A percentile compares a stretch with the other conserved stretches of the same genome.
These are phyloP conservation scores for Microdon myrmicae DNA, from an alignment of 2,888 invertebrate genomes.

Conservation along the genomic window DNA sequence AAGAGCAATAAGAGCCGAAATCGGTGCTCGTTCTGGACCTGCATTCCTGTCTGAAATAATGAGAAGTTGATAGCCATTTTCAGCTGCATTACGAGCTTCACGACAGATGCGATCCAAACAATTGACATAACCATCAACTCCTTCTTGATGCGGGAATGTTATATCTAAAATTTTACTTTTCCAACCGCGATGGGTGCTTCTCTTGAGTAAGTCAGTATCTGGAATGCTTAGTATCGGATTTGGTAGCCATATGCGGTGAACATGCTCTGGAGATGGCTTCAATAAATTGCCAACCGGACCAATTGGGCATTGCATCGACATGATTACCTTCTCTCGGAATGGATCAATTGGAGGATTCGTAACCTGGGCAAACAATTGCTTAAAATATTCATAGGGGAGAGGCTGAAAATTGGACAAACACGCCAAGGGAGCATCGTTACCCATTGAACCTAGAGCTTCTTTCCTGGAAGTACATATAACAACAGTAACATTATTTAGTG, in stretches of 20 bases:
- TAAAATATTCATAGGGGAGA: constrained; percentile 95
- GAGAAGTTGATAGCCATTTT: constrained; percentile 82
- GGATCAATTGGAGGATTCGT: constrained; percentile 99
- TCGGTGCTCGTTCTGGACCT: constrained; percentile 75
- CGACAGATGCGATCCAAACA: constrained; percentile 83
- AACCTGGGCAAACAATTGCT: constrained; percentile 98
- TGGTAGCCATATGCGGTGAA: constrained; percentile 88
- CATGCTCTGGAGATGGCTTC: constrained; percentile 86
- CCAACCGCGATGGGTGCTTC: constrained; percentile 88
- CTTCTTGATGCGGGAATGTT: constrained; percentile 83
- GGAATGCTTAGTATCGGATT: constrained; percentile 94
- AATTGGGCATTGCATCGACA: constrained; percentile 96
- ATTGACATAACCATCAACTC: constrained; percentile 78
- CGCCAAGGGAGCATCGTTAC: constrained; percentile 97
- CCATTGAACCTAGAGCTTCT: constrained; percentile 99
- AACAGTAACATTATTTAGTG: neutral
- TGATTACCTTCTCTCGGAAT: constrained; percentile 96
- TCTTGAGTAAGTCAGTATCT: constrained; percentile 88
- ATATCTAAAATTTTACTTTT: constrained; percentile 87
- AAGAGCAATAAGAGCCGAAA: constrained; percentile 84
- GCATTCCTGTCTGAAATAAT: constrained; percentile 84
- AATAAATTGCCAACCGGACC: constrained; percentile 96
- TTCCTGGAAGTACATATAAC: constrained; percentile 72
- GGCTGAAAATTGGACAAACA: constrained; percentile 97
- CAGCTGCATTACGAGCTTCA: constrained; percentile 84